These are phyloP conservation scores for Melikaiella ostensackeni DNA, from an alignment of 2,888 invertebrate species.

Conservation along the genomic window DNA sequence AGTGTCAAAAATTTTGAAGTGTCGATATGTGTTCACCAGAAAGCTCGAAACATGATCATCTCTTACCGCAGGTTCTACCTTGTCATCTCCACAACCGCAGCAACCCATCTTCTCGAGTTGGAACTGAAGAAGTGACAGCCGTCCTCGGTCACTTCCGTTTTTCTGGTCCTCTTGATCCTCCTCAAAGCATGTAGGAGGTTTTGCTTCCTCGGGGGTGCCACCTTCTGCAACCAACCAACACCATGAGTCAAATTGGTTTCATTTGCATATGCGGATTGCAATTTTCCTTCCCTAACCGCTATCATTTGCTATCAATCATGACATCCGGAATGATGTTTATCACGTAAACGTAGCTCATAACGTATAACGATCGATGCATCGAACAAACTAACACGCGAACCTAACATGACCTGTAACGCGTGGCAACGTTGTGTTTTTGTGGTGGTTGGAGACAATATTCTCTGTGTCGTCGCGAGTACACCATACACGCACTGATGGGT, in stretches of 20 bases:
- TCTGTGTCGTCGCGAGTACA: background rate
- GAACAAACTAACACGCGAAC: constrained; percentile 54
- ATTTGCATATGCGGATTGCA: background rate
- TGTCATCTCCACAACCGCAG: constrained; percentile 70
- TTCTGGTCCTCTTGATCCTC: constrained; percentile 40
- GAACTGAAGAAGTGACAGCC: constrained; percentile 6
- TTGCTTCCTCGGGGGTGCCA: constrained; percentile 47
- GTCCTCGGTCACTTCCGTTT: constrained; percentile 30
- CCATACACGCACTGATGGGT: background rate
- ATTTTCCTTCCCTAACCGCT: constrained; percentile 1
- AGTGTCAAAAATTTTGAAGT: constrained; percentile 18
- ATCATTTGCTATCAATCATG: constrained; percentile 16
- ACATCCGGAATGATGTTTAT: constrained; percentile 35
- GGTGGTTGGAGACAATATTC: background rate
- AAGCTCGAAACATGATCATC: constrained; percentile 48
- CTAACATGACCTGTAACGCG: constrained; percentile 31
- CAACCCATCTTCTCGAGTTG: constrained; percentile 64
- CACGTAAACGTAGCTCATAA: constrained; percentile 14
- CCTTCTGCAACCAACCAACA: constrained; percentile 49
- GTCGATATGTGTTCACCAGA: constrained; percentile 20
- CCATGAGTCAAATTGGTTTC: constrained; percentile 50
- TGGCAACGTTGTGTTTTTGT: constrained; percentile 44
- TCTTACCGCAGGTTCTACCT: constrained; percentile 68
- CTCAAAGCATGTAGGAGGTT: constrained; percentile 39
- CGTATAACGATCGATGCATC: constrained; percentile 60